Conservation (phyloP, 2,113 vertebrate genomes). For the Forbesichthys papilliferus region DNA sequence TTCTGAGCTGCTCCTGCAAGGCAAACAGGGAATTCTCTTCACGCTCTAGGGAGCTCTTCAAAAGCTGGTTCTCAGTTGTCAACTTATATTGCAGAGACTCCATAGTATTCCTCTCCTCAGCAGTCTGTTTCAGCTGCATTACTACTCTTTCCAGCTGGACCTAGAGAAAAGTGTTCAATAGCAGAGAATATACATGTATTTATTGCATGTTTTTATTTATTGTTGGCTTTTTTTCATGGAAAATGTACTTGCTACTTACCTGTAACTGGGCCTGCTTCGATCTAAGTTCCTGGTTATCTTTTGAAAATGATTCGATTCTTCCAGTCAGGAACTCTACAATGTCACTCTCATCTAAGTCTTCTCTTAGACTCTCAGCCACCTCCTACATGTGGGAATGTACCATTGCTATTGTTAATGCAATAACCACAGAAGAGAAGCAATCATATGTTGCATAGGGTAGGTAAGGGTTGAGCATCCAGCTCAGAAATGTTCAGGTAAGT, state of each 20-base stretch:
- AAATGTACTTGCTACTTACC: slow-evolving; percentile 55
- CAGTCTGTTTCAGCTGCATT: slow-evolving; percentile 73
- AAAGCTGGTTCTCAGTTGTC: slow-evolving; percentile 81
- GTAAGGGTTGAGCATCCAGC: too few species aligned
- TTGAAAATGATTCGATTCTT: slow-evolving; percentile 65
- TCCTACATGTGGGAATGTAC: slow-evolving; percentile 53
- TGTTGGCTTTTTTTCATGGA: not conserved
- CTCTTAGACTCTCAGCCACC: slow-evolving; percentile 45
- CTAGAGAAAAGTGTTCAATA: slow-evolving; percentile 53
- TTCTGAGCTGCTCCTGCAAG: slow-evolving; percentile 85
- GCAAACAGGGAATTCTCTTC: slow-evolving; percentile 82
- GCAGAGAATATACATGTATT: not conserved
- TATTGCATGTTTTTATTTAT: not conserved
- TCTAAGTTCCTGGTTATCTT: slow-evolving; percentile 72
- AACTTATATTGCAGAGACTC: slow-evolving; percentile 78
- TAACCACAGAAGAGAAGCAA: not conserved
- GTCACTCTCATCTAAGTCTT: slow-evolving; percentile 63
- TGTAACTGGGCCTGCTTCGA: slow-evolving; percentile 58
- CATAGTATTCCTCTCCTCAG: slow-evolving; percentile 74
- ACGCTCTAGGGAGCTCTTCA: slow-evolving; percentile 82
- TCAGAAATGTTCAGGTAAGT: too few species aligned
- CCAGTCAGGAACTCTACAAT: slow-evolving; percentile 63
- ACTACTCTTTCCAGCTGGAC: slow-evolving; percentile 77
- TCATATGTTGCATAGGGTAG: not conserved
- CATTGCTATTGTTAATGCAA: slow-evolving; percentile 16